Conservation (phyloP, 2,797 vertebrate species). For the Thaleichthys pacificus region DNA sequence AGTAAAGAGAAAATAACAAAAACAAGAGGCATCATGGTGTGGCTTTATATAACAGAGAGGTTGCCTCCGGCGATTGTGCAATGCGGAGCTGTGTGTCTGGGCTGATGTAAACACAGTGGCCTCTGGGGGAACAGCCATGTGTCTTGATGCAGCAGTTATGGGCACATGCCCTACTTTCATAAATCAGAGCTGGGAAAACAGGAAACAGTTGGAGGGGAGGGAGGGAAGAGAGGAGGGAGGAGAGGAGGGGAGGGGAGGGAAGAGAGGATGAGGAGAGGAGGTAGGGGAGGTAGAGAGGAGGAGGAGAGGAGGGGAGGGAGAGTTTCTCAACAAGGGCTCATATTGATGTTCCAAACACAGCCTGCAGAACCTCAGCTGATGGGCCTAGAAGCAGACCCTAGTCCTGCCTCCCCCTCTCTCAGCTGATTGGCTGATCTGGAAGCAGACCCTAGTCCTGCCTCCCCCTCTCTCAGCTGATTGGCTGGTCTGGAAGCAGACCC, state of each 20-base stretch:
- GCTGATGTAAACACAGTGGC: slow-evolving; percentile 73
- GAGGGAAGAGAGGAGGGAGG: slow-evolving; percentile 23
- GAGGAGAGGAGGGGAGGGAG: background rate
- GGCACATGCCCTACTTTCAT: slow-evolving; percentile 80
- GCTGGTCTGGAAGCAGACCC: too few relatives aligned
- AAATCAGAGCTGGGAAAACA: slow-evolving; percentile 73
- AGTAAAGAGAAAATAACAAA: slow-evolving; percentile 46
- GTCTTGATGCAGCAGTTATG: slow-evolving; percentile 79
- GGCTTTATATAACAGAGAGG: slow-evolving; percentile 72
- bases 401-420: slow-evolving; percentile 59
- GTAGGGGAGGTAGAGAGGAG: slow-evolving; percentile 24
- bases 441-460: too few relatives aligned
- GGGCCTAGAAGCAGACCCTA: slow-evolving; percentile 73
- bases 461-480: too few relatives aligned
- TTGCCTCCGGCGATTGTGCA: slow-evolving; percentile 71
- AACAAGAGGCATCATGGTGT: slow-evolving; percentile 28
- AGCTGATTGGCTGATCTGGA: too few relatives aligned
- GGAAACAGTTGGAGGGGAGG: slow-evolving; percentile 53
- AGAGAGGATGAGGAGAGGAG: slow-evolving; percentile 34
- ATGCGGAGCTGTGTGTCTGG: slow-evolving; percentile 70
- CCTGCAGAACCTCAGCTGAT: slow-evolving; percentile 80
- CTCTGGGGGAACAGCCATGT: slow-evolving; percentile 71
- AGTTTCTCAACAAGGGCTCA: slow-evolving; percentile 75
- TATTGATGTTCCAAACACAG: slow-evolving; percentile 81
- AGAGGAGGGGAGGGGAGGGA: slow-evolving; percentile 15